Percentiles rank a stretch among this genome's conserved stretches.
phyloP scores from a whole-genome alignment of 2,888 invertebrate species.

The Cyclophora albipunctata region DNA sequence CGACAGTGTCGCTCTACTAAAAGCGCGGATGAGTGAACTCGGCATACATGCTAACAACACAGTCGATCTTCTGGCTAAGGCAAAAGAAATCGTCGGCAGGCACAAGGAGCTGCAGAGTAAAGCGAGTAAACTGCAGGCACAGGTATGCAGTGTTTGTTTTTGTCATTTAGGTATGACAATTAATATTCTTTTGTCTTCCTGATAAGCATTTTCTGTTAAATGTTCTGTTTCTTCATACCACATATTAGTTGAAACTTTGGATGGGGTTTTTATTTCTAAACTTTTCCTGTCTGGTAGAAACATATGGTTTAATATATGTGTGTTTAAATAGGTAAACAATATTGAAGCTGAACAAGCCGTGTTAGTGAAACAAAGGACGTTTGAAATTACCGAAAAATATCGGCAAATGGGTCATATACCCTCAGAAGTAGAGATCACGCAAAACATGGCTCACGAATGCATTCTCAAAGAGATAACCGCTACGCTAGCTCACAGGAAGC shows the following conservation, averaged over 20 bases:
- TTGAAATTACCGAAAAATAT: slow-evolving; percentile 84
- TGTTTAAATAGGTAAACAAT: slow-evolving; percentile 63
- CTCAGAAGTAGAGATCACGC: slow-evolving; percentile 76
- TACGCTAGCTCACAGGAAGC: slow-evolving; percentile 87
- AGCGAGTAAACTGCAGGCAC: slow-evolving; percentile 88
- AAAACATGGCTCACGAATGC: slow-evolving; percentile 84
- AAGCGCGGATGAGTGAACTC: slow-evolving; percentile 92
- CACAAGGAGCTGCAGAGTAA: slow-evolving; percentile 95
- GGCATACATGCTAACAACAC: slow-evolving; percentile 92
- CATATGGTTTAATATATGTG: no score
- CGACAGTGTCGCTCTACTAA: slow-evolving; percentile 91
- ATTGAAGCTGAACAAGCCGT: slow-evolving; percentile 86
- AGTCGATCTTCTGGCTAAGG: slow-evolving; percentile 88
- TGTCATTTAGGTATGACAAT: neutral
- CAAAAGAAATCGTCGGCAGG: slow-evolving; percentile 92
- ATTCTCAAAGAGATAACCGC: slow-evolving; percentile 91
- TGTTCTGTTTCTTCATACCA: slow-evolving; percentile 3
- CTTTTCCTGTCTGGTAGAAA: no score
- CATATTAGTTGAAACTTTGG: no score
- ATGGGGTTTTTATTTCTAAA: no score
- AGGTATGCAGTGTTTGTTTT: slow-evolving; percentile 68
- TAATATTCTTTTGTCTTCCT: neutral
- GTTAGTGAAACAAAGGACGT: slow-evolving; percentile 82
- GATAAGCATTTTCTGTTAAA: neutral
- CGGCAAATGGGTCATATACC: slow-evolving; percentile 72